Evolutionary conservation across 2,113 vertebrate species (phyloP), one percentile per base, ranked within the genome.

Genomic region (Petaurus breviceps): DNA sequence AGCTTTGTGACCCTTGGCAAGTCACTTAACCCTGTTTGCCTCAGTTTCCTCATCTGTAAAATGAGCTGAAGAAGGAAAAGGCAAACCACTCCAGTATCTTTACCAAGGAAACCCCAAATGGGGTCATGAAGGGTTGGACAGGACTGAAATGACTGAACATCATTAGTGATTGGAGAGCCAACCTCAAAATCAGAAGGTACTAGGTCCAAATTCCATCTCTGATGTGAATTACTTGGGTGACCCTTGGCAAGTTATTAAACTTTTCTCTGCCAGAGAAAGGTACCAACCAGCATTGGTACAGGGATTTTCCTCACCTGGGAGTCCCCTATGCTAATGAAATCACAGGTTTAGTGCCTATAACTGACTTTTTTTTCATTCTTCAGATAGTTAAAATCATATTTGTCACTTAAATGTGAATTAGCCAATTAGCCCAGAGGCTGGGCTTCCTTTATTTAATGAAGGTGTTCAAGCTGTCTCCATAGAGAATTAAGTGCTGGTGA

Each of bases 341-440:
- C 68, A 84, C 19, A 84, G 68, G 7, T 43, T 84, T 16, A 84
- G n/a, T 84, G n/a, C 7, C 68, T 43, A 43, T 84, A 16, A 8
- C 16, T n/a, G 68, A n/a, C 61, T 77, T 77, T 77, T n/a, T 77
- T 68, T 95, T 98, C 51, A 94, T 93, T 94, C 94, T 96, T 97
- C 96, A 97, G 94, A 97, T 98, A 96, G 97, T 95, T 97, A 53
- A 97, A 93, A 96, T 97, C 90, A 28, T n/a, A 9, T 92, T 92
- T 93, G 77, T 92, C 95, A 57, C 92, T 94, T 96, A 94, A 96
- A 96, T 84, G 91, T 97, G 90, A 91, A 97, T 96, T 94, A 98
- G 50, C 96, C 94, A 96, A 95, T 95, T 77, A 93, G 47, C 47
- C 47, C 0, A 95, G 90, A 11, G 6, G 89, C 94, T 52, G 47